phyloP scores from a whole-genome alignment of 2,888 invertebrate genomes.

The Caenorhabditis becei region DNA sequence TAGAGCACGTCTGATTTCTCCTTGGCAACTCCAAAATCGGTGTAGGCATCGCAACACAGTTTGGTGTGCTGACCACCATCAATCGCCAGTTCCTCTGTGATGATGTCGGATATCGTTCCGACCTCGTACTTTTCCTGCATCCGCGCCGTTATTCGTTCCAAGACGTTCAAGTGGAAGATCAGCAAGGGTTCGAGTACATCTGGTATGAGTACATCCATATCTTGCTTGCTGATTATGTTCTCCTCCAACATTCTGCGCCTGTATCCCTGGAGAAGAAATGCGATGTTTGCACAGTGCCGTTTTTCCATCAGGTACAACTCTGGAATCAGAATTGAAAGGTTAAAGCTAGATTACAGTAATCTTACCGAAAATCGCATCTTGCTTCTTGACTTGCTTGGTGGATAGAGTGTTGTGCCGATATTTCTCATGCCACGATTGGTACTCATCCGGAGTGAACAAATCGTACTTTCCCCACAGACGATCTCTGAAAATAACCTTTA shows the following conservation, averaged over 20 bases:
- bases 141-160: conserved; percentile 73
- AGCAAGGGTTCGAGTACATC: conserved; percentile 80
- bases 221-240: conserved; percentile 62
- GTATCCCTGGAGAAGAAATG: conserved; percentile 71
- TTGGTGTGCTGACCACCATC: conserved; percentile 54
- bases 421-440: conserved; percentile 73
- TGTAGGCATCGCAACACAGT: conserved; percentile 69
- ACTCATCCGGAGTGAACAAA: conserved; percentile 62
- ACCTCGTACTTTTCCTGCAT: conserved; percentile 68
- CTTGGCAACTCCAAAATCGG: conserved; percentile 69
- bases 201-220: conserved; percentile 71
- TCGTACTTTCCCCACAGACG: conserved; percentile 64
- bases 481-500: conserved; percentile 32
- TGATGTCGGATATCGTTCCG: conserved; percentile 77
- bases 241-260: conserved; percentile 69
- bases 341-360: background rate
- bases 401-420: conserved; percentile 62
- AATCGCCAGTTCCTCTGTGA: conserved; percentile 66
- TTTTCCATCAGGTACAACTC: conserved; percentile 69
- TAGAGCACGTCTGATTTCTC: conserved; percentile 65
- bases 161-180: conserved; percentile 76
- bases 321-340: conserved; percentile 45
- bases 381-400: conserved; percentile 69
- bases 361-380: conserved; percentile 73
- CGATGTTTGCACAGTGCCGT: conserved; percentile 73